Base-by-base conservation (phyloP, 2,113 vertebrate genomes). In the Protobothrops flavoviridis region DNA sequence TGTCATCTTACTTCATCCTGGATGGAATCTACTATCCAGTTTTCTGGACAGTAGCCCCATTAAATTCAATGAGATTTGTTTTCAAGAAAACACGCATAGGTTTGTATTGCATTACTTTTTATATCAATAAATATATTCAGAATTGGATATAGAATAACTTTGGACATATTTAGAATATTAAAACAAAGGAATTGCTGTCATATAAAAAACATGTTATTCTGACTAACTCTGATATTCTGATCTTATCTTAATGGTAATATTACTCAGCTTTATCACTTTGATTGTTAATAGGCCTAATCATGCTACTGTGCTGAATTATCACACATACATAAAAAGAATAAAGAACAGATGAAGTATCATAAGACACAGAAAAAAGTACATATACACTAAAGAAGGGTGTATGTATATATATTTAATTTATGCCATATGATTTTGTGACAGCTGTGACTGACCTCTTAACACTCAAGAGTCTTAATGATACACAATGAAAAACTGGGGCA, bases 341-440 rank as follows among this genome's bases (percentile, higher is more conserved):
- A 57, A 87, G 93, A 86, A 87, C 93, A 69, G 94, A 86, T 0
- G 0, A 91, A 69, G 20, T 1, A 93, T 55, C 12, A 55, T 93
- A 56, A 91, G 4, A 90, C 94, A 48, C 10, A 64, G 81, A 55
- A 7, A 12, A 85, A 64, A n/a, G 48, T 90, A 6, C 0, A 81
- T 43, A 90, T 21, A 90, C 88, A 93, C 56, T 50, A 39, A 86
- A 90, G 33, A 1, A 43, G 11, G 24, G 1, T 24, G 23, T 59
- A 7, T 61, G 1, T 64, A 12, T 12, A 50, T 15, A 48, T 48
- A 15, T 57, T 85, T 57, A 6, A 81, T 89, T 0, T 90, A 9
- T 93, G 95, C 39, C 10, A 87, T 0, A 0, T 86, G 45, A 24
- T 93, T 95, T 96, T 91, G 90, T 90, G 94, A 26, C 95, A 91